Percentiles rank a stretch among this genome's conserved stretches.
These are phyloP conservation scores for Drosophila affinis DNA, from an alignment of 2,888 invertebrate genomes.

Conservation along the genomic window DNA sequence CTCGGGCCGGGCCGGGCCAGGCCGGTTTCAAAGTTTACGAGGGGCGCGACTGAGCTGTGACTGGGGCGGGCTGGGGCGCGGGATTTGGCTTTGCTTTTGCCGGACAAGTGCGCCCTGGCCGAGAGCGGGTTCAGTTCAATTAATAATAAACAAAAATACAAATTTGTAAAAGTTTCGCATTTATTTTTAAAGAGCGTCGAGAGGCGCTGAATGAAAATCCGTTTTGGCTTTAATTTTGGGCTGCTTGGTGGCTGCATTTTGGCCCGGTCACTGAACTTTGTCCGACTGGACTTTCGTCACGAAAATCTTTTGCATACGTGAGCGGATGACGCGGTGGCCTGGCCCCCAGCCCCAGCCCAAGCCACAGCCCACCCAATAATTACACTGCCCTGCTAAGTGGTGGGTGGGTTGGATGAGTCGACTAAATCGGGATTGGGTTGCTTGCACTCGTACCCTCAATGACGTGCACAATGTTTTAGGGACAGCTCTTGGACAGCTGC, in stretches of 20 bases:
- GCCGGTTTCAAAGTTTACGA: conserved; percentile 63
- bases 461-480: not conserved
- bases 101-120: conserved; percentile 54
- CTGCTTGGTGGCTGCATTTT: conserved; percentile 25
- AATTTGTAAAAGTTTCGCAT: conserved; percentile 74
- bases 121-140: conserved; percentile 42
- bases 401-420: conserved; percentile 38
- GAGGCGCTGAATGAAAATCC: conserved; percentile 67
- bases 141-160: conserved; percentile 61
- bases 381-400: conserved; percentile 31
- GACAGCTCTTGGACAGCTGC: not conserved
- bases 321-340: conserved; percentile 39
- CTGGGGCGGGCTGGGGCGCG: conserved; percentile 32
- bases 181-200: conserved; percentile 60
- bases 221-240: conserved; percentile 52
- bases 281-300: conserved; percentile 79
- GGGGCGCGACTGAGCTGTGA: conserved; percentile 48
- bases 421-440: conserved; percentile 11
- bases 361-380: conserved; percentile 22
- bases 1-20: conserved; percentile 19
- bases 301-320: conserved; percentile 72
- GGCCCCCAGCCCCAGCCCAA: not conserved
- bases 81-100: conserved; percentile 19
- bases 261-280: conserved; percentile 73
- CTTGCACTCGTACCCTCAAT: not conserved